Base-by-base conservation (phyloP, 2,888 invertebrate genomes). In the Petrophora chlorosata region DNA sequence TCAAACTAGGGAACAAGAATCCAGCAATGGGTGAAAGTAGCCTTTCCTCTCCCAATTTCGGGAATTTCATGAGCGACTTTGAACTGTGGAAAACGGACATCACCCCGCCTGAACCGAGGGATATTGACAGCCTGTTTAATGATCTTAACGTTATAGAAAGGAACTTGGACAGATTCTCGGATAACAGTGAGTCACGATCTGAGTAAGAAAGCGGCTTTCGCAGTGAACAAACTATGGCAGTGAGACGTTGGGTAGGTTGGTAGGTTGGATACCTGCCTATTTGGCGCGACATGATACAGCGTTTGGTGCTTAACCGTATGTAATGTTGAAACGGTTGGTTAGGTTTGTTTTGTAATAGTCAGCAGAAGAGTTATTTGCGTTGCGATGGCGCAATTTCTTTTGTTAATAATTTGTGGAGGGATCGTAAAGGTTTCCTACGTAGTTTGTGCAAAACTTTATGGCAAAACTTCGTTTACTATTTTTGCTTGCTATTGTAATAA, bases 21-120 rank as follows among this genome's bases (percentile, higher is more conserved):
- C 25, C 41, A 10, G 12, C 2, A 3, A 17, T 16, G 5, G 28
- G 42, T 45, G 12, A 55, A 44, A 43, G 30, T n/a, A 44, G 12
- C 5, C 63, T 56, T 25, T 38, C 44, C 12, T 53, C 56, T 5
- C 29, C 45, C 5, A 62, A 63, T 39, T 52, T 53, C 19, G 49
- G 59, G 35, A 59, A 61, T 4, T 56, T 63, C 5, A 64, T 70
- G 53, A 67, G 47, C 29, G 73, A 75, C 19, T 70, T 66, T 36
- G 73, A 79, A 3, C 39, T 53, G 35, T 73, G 78, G 71, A 68
- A 56, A 30, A 50, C 54, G 33, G 45, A 60, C 9, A 56, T 58
- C 39, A 39, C 52, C 2, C 41, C 53, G 5, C 15, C 44, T n/a
- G 61, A 47, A 12, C 41, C 55, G n/a, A 35, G 45, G 23, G 58